A percentile compares a stretch with the other conserved stretches of the same genome.
Conservation (phyloP, 1,140 invertebrate genomes). For the Schlechtendalia chinensis region DNA sequence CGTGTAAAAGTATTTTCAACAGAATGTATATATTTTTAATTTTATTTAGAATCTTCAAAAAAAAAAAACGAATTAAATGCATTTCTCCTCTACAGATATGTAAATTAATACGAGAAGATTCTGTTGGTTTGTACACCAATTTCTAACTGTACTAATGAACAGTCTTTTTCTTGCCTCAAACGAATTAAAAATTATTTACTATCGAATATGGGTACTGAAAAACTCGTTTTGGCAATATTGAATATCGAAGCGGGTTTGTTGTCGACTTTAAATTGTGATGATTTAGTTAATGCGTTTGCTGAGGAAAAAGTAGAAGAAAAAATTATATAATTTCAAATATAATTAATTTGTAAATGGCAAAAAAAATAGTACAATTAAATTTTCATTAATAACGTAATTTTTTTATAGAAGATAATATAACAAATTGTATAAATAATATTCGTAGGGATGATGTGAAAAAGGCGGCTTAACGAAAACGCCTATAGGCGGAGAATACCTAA, state of each 20-base stretch:
- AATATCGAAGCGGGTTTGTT: not conserved
- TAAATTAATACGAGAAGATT: constrained; percentile 4
- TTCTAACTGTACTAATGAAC: not conserved
- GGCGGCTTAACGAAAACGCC: no score
- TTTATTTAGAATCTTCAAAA: not conserved
- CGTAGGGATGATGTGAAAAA: no score
- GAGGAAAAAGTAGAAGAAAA: not conserved
- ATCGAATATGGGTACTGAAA: not conserved
- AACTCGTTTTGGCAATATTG: not conserved
- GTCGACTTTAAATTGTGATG: not conserved
- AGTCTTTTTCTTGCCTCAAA: not conserved
- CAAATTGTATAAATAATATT: not conserved
- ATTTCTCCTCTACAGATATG: not conserved
- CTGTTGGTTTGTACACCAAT: not conserved
- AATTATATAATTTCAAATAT: not conserved
- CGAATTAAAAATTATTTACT: not conserved
- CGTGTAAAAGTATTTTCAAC: not conserved
- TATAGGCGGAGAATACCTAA: no score
- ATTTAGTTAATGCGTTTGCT: not conserved
- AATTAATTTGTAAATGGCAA: no score
- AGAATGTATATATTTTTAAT: not conserved
- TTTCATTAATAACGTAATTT: no score
- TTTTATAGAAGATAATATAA: no score
- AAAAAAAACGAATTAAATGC: not conserved
- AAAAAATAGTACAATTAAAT: no score